phyloP scores from a whole-genome alignment of 2,797 vertebrate genomes.

The Sciurus carolinensis region DNA sequence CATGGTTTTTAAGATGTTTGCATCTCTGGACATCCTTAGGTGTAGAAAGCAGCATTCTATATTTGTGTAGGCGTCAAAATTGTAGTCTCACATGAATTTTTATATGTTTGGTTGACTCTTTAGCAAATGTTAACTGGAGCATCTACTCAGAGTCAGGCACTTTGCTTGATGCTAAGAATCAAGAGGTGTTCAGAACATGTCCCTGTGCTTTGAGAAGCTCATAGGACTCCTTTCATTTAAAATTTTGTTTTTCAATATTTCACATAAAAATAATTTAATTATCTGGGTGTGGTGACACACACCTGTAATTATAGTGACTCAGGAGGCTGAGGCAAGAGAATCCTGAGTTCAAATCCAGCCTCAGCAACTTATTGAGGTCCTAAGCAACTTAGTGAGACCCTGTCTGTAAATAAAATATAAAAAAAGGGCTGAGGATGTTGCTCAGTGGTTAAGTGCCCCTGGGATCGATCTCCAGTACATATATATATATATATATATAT shows the following conservation, averaged over 20 bases:
- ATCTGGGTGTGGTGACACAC: background rate
- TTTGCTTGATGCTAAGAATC: background rate
- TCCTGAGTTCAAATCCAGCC: too few relatives aligned
- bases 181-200: background rate
- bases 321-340: too few relatives aligned
- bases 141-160: background rate
- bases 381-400: too few relatives aligned
- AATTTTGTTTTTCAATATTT: background rate
- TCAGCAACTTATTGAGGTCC: too few relatives aligned
- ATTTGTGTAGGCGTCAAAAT: background rate
- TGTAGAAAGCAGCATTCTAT: background rate
- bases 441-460: too few relatives aligned
- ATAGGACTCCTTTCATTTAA: background rate
- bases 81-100: background rate
- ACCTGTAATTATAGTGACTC: too few relatives aligned
- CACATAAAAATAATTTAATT: background rate
- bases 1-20: background rate
- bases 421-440: too few relatives aligned
- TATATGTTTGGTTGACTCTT: background rate
- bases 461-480: too few relatives aligned
- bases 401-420: too few relatives aligned
- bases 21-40: background rate
- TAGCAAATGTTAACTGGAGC: background rate
- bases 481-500: too few relatives aligned
- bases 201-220: background rate